phyloP scores from a whole-genome alignment of 2,888 invertebrate genomes.

The Drosophila nigricruria region DNA sequence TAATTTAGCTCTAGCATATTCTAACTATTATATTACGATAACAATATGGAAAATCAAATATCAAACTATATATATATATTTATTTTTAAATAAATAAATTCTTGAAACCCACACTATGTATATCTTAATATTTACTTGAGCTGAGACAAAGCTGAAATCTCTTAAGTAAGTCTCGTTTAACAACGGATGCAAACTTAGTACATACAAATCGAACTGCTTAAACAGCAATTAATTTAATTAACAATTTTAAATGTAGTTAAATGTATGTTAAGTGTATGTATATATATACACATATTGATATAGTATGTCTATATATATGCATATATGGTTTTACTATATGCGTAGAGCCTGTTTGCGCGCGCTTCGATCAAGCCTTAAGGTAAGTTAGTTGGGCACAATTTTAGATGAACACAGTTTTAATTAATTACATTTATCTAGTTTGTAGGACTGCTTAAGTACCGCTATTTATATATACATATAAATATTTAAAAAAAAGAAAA shows the following conservation, averaged over 20 bases:
- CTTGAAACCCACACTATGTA: conserved; percentile 69
- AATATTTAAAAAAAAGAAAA: conserved; percentile 1
- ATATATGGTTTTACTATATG: not conserved
- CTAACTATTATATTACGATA: conserved; percentile 24
- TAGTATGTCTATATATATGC: conserved; percentile 1
- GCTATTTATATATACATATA: conserved; percentile 20
- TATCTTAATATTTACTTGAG: conserved; percentile 59
- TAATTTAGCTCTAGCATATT: conserved; percentile 40
- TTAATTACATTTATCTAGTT: conserved; percentile 5
- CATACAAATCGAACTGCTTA: conserved; percentile 5
- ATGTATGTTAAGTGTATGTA: conserved; percentile 21
- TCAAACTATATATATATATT: conserved; percentile 43
- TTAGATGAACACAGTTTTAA: conserved; percentile 4
- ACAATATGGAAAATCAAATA: conserved; percentile 36
- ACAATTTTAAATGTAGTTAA: conserved; percentile 47
- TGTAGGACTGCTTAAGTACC: conserved; percentile 49
- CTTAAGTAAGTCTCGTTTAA: conserved; percentile 64
- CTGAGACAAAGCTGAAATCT: conserved; percentile 36
- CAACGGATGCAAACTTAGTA: conserved; percentile 25
- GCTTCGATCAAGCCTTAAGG: conserved; percentile 23
- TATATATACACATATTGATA: not conserved
- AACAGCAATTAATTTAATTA: conserved; percentile 35
- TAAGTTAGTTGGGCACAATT: conserved; percentile 30
- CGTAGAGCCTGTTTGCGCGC: not conserved
- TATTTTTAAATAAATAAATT: conserved; percentile 73